Evolutionary conservation across 2,113 vertebrate genomes (phyloP), one percentile per base, ranked within the genome.

Genomic region (Brachionichthys hirsutus): DNA sequence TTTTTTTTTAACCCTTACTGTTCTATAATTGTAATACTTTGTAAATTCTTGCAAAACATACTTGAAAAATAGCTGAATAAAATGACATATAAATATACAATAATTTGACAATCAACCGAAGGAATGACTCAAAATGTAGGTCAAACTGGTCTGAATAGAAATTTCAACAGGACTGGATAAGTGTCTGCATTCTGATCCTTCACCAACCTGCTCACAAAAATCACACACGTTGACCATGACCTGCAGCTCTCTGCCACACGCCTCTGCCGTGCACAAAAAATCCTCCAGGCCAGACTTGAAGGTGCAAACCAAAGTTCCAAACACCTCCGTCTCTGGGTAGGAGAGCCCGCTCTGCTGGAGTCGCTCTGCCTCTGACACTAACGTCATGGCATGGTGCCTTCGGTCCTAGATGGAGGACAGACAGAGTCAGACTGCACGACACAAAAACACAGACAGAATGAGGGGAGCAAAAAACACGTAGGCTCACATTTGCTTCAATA

Each of bases 151-250:
- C 24, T 30, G 24, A 30, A 30, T 30, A 30, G 24, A 30, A 6
- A 30, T 30, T 8, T 30, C 24, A 30, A 30, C 24, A 30, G 24
- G 24, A 30, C 24, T 30, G 24, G 24, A 30, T 8, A 30, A 30
- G 5, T 30, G 24, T 4, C 24, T 30, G 24, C 24, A 30, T 30
- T 30, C 24, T 30, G 24, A 30, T 30, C 24, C 47, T 1, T 19
- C 4, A 64, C 89, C 50, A 67, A 96, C 95, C 94, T 94, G 90
- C 78, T 89, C 88, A 87, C 90, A 93, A 86, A 95, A 95, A n/a
- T 10, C 59, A 34, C 88, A 56, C 0, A 98, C 89, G 10, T 89
- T 88, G n/a, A 82, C 85, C 73, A 92, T 90, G 2, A 92, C 88
- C 77, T 94, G 92, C 72, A 74, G 85, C 80, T 95, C 94, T 0